A percentile compares a stretch with the other conserved stretches of the same genome.
phyloP scores from a whole-genome alignment of 2,888 invertebrate species.

The Sarcophaga caerulescens region DNA sequence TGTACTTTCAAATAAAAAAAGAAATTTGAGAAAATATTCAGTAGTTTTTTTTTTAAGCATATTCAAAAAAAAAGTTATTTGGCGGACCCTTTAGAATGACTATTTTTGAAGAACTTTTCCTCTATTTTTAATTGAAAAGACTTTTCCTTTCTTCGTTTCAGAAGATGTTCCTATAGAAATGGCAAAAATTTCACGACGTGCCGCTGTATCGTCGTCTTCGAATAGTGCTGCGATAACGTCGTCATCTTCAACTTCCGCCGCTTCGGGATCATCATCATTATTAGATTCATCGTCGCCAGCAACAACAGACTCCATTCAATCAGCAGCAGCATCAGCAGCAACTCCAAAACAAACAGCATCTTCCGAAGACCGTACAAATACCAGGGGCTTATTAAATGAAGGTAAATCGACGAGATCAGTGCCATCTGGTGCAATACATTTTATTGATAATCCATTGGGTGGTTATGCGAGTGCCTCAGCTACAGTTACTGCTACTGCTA shows the following conservation, averaged over 20 bases:
- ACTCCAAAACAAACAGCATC: slow-evolving; percentile 49
- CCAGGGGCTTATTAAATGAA: slow-evolving; percentile 49
- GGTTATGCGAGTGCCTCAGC: slow-evolving; percentile 62
- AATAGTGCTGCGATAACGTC: slow-evolving; percentile 72
- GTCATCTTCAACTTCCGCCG: slow-evolving; percentile 70
- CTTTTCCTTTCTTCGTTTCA: slow-evolving; percentile 69
- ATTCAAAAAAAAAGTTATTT: no score
- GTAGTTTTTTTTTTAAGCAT: no score
- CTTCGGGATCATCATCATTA: slow-evolving; percentile 55
- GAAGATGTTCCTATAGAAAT: slow-evolving; percentile 81
- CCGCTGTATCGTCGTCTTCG: slow-evolving; percentile 77
- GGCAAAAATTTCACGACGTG: slow-evolving; percentile 82
- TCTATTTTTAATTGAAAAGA: neutral
- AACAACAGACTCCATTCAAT: slow-evolving; percentile 49
- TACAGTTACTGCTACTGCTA: slow-evolving; percentile 61
- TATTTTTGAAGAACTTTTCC: neutral
- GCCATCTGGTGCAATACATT: slow-evolving; percentile 47
- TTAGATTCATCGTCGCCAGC: slow-evolving; percentile 39
- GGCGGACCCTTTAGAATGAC: no score
- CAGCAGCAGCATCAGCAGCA: neutral
- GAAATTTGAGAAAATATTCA: no score
- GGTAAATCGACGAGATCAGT: slow-evolving; percentile 56
- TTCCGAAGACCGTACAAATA: slow-evolving; percentile 38
- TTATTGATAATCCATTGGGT: slow-evolving; percentile 64
- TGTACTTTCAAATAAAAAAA: no score